Conservation (phyloP, 2,113 vertebrate genomes). For the Dipodomys ordii region DNA sequence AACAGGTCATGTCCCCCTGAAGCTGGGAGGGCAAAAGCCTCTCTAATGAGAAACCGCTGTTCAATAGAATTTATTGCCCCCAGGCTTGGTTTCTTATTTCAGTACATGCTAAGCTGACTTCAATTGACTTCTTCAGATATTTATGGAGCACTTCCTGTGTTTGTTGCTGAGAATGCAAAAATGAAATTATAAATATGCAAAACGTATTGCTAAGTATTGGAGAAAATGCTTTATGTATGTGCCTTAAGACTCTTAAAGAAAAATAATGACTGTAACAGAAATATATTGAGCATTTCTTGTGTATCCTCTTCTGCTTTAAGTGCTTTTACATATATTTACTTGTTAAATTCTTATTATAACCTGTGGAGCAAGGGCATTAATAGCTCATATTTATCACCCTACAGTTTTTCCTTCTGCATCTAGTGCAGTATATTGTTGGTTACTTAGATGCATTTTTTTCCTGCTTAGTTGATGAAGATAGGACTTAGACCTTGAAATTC, state of each 20-base stretch:
- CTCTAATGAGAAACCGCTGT: background rate
- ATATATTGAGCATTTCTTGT: background rate
- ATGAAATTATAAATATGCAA: background rate
- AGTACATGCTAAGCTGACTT: background rate
- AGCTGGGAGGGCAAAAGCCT: background rate
- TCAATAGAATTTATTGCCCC: background rate
- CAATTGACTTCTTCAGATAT: background rate
- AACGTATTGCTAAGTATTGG: background rate
- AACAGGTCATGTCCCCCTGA: background rate
- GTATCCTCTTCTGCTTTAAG: background rate
- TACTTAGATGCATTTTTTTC: background rate
- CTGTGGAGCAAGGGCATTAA: background rate
- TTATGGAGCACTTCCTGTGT: background rate
- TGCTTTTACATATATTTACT: background rate
- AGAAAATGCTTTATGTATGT: background rate
- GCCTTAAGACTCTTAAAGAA: slow-evolving; percentile 10
- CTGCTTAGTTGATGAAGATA: background rate
- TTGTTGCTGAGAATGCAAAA: background rate
- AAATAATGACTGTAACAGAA: background rate
- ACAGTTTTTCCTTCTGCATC: background rate
- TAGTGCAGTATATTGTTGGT: background rate
- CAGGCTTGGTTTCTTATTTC: background rate
- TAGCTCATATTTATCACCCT: background rate
- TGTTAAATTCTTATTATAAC: background rate
- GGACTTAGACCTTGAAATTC: background rate